These are phyloP conservation scores for Anastatus disparis DNA, from an alignment of 1,140 invertebrate species.

Conservation along the genomic window DNA sequence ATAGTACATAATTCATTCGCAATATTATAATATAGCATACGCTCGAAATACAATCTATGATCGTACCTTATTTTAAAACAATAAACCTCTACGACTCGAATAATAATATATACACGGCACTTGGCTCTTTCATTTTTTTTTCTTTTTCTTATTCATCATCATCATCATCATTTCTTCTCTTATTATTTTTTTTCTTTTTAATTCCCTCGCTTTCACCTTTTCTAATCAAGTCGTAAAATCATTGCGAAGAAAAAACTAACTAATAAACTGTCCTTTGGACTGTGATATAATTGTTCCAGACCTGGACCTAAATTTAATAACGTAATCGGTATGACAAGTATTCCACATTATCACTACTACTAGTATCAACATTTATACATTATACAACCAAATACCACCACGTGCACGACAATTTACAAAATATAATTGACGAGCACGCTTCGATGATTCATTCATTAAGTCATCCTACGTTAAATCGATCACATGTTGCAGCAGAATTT, in stretches of 20 bases:
- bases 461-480: constrained; percentile 34
- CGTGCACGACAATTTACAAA: background rate
- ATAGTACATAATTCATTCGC: constrained; percentile 42
- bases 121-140: constrained; percentile 39
- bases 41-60: constrained; percentile 57
- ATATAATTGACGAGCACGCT: constrained; percentile 9
- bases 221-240: constrained; percentile 26
- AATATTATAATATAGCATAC: constrained; percentile 47
- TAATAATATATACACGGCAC: constrained; percentile 53
- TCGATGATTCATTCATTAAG: constrained; percentile 27
- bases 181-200: background rate
- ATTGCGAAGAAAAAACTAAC: constrained; percentile 29
- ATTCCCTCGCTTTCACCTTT: background rate
- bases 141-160: background rate
- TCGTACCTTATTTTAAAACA: constrained; percentile 54
- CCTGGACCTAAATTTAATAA: constrained; percentile 37
- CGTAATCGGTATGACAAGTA: constrained; percentile 58
- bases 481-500: constrained; percentile 14
- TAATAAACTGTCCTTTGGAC: constrained; percentile 19
- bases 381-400: constrained; percentile 52
- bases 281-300: constrained; percentile 11
- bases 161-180: too few relatives aligned
- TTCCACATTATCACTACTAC: constrained; percentile 59
- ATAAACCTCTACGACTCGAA: constrained; percentile 40
- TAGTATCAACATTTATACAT: constrained; percentile 68